phyloP scores from a whole-genome alignment of 2,888 invertebrate species.

The Agonopterix heracliana region DNA sequence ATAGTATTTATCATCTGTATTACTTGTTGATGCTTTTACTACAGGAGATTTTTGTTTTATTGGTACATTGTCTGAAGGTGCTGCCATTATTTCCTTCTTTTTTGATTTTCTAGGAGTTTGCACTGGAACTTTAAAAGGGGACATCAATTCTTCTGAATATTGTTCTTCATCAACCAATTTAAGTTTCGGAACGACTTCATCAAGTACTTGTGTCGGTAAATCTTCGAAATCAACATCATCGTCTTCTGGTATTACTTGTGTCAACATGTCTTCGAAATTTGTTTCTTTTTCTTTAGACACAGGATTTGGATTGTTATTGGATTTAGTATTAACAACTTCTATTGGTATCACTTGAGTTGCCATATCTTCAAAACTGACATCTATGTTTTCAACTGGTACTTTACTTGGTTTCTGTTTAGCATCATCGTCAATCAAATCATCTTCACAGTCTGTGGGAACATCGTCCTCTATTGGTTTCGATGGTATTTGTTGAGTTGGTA shows the following conservation, averaged over 20 bases:
- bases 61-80: constrained; percentile 17
- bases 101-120: constrained; percentile 38
- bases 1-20: constrained; percentile 43
- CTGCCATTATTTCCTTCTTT: constrained; percentile 32
- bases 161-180: constrained; percentile 5
- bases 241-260: constrained; percentile 23
- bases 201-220: constrained; percentile 41
- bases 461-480: constrained; percentile 25
- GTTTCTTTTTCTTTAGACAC: neutral
- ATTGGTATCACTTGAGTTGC: constrained; percentile 19
- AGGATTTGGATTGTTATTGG: constrained; percentile 1
- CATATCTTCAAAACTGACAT: constrained; percentile 21
- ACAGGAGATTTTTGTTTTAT: constrained; percentile 8
- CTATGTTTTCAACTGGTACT: constrained; percentile 2
- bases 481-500: constrained; percentile 33
- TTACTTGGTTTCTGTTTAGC: neutral
- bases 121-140: constrained; percentile 54
- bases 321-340: neutral
- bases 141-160: constrained; percentile 26
- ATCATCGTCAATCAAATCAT: constrained; percentile 19
- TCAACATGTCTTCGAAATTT: constrained; percentile 30
- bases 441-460: constrained; percentile 44
- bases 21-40: constrained; percentile 4
- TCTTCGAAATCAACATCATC: constrained; percentile 28
- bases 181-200: constrained; percentile 17